Base-by-base conservation (phyloP, 2,888 invertebrate species). In the Coelogynopora nodosa region DNA sequence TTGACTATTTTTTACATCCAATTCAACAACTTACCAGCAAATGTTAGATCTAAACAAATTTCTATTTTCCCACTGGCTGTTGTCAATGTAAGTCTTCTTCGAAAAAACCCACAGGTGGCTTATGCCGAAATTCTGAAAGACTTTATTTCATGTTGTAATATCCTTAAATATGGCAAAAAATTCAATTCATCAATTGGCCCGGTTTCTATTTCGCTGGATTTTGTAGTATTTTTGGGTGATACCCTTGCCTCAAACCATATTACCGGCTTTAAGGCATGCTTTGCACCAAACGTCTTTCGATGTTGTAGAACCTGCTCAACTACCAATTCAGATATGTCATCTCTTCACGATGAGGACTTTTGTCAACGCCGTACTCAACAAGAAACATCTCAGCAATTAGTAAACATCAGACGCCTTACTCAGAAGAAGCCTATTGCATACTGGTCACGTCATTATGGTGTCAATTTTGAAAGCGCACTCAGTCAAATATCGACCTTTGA, bases 11-110 rank as follows among this genome's bases (percentile, higher is more conserved):
- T 74, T 74, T 74, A 74, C 27, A 26, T 26, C 27, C 74, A 74
- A 74, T 74, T 74, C 27, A 13, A 74, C 74, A 23, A 26, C 27
- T 23, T 74, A 26, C 74, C 74, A 13, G 23, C 27, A 74, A 74
- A 26, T 74, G 23, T 74, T 23, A 13, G 27, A 74, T 74, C 74
- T 23, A 74, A 74, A 74, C 74, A 23, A 23, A 74, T 74, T 74
- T 74, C 27, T 74, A 74, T 74, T 74, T 74, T 74, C 74, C 74
- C 74, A 26, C 27, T 74, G 23, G 74, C 74, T 74, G 74, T 74
- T 74, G 74, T 74, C 27, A 13, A 13, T 74, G 74, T 26, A 23
- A 74, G 27, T 23, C 27, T 26, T 74, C 27, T 74, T 74, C 74
- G 27, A 23, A 26, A 74, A 23, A 23, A 26, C 23, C 74, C 74